Conservation (phyloP, 2,797 vertebrate genomes). For the Falco concolor region DNA sequence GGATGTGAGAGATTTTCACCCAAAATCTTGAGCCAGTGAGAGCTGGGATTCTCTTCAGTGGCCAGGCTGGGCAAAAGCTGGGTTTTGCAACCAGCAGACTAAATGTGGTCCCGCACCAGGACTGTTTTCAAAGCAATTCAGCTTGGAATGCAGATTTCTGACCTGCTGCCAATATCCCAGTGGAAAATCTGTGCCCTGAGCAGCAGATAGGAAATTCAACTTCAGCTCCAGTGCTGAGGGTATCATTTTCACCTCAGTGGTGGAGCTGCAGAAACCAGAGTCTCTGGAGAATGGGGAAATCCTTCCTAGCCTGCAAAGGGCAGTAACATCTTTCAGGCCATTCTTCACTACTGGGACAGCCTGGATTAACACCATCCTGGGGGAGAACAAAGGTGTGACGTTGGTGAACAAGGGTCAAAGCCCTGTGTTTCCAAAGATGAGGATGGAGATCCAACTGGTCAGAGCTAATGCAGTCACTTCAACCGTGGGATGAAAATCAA, state of each 20-base stretch:
- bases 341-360: not conserved
- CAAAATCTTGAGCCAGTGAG: not conserved
- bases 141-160: conserved; percentile 54
- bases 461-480: not conserved
- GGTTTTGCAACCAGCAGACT: conserved; percentile 23
- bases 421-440: not conserved
- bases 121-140: conserved; percentile 50
- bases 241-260: conserved; percentile 38
- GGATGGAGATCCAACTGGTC: not conserved
- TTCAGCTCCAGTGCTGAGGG: not conserved
- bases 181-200: conserved; percentile 59
- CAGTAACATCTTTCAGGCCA: not conserved
- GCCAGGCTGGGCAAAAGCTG: not conserved
- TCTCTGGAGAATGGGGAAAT: not conserved
- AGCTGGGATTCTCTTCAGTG: conserved; percentile 11
- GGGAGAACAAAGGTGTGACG: not conserved
- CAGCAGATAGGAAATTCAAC: conserved; percentile 56
- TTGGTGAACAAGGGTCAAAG: not conserved
- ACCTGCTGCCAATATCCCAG: conserved; percentile 42
- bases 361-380: not conserved
- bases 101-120: not conserved
- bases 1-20: not conserved
- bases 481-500: not conserved
- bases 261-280: not conserved
- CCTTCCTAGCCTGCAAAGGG: not conserved